Percentiles rank a stretch among this genome's conserved stretches.
phyloP scores from a whole-genome alignment of 2,888 invertebrate genomes.

The Toxonevra muliebris region DNA sequence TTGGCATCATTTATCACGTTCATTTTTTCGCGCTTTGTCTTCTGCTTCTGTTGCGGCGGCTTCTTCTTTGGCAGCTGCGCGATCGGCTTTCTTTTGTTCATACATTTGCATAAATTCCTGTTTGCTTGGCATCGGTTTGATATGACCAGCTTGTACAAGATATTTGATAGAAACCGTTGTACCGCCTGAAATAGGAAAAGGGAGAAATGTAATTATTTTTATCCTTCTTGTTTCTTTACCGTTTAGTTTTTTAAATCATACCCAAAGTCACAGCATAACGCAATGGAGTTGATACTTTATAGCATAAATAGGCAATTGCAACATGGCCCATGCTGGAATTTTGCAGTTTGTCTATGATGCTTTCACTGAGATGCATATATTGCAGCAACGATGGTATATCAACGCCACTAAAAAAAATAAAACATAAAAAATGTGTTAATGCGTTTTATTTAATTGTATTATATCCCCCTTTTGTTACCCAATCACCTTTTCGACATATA shows the following conservation, averaged over 20 bases:
- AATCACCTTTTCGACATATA: constrained; percentile 82
- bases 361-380: constrained; percentile 80
- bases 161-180: constrained; percentile 87
- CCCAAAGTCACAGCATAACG: constrained; percentile 93
- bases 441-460: not conserved
- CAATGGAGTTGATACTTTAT: constrained; percentile 91
- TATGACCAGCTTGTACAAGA: constrained; percentile 80
- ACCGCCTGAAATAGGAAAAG: constrained; percentile 70
- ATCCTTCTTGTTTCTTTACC: not conserved
- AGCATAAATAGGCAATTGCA: constrained; percentile 90
- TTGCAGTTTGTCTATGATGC: constrained; percentile 77
- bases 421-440: not conserved
- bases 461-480: not conserved
- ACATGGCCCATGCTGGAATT: constrained; percentile 86
- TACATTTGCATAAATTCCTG: constrained; percentile 72
- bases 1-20: not conserved
- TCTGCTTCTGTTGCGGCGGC: constrained; percentile 11
- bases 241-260: constrained; percentile 65
- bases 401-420: constrained; percentile 77
- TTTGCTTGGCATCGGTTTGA: constrained; percentile 82
- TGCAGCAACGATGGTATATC: constrained; percentile 86
- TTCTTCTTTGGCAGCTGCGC: constrained; percentile 49
- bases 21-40: not conserved
- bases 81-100: constrained; percentile 65
- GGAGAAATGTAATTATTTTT: not conserved